These are phyloP conservation scores for Euclidia mi DNA, from an alignment of 2,888 invertebrate genomes.

Conservation along the genomic window DNA sequence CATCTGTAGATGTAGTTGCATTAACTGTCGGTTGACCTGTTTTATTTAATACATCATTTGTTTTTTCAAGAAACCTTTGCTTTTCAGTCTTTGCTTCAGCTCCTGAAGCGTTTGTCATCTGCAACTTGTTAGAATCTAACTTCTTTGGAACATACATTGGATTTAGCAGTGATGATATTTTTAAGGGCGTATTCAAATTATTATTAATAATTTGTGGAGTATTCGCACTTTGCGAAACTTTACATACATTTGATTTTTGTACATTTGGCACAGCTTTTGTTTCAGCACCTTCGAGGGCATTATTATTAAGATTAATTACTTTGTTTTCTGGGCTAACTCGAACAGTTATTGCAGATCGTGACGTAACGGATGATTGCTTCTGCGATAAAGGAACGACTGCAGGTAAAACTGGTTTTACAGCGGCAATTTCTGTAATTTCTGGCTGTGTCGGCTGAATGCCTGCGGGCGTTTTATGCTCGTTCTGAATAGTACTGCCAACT, in stretches of 20 bases:
- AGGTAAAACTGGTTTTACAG: constrained; percentile 16
- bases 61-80: constrained; percentile 1
- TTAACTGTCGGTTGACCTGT: constrained; percentile 5
- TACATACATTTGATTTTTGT: constrained; percentile 18
- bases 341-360: constrained; percentile 56
- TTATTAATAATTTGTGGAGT: constrained; percentile 25
- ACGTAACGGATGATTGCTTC: constrained; percentile 20
- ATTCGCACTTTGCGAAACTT: constrained; percentile 12
- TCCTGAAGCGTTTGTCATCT: constrained; percentile 11
- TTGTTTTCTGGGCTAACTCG: constrained; percentile 53
- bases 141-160: constrained; percentile 69
- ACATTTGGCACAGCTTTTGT: constrained; percentile 4
- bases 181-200: constrained; percentile 71
- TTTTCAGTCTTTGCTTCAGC: constrained; percentile 11
- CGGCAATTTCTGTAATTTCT: constrained; percentile 19
- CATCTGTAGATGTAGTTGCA: not conserved
- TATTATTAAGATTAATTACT: constrained; percentile 35
- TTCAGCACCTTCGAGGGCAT: constrained; percentile 8
- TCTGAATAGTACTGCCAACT: constrained; percentile 65
- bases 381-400: constrained; percentile 12
- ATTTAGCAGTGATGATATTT: constrained; percentile 80
- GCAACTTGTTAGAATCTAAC: constrained; percentile 12
- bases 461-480: constrained; percentile 34
- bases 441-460: constrained; percentile 18
- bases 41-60: not conserved